Evolutionary conservation across 2,888 invertebrate genomes (phyloP).

Genomic region (Cephus nigrinus): DNA sequence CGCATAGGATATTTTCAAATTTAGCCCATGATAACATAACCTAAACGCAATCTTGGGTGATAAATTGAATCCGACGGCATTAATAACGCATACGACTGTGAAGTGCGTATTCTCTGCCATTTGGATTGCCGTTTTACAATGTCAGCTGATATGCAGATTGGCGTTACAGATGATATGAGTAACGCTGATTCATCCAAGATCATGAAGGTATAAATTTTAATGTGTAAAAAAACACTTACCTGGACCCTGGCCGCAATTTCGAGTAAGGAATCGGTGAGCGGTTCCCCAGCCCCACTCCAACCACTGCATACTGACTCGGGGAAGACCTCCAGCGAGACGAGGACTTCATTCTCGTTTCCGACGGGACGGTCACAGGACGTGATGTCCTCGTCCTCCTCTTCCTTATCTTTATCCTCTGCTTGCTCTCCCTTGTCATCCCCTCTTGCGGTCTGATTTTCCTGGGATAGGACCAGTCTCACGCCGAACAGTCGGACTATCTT

Average conservation of each 20-base stretch:
- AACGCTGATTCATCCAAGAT: not conserved
- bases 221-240: constrained; percentile 28
- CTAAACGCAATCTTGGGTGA: not conserved
- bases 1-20: not conserved
- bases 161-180: not conserved
- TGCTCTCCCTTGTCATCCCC: not conserved
- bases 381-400: constrained; percentile 8
- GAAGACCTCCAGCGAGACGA: constrained; percentile 35
- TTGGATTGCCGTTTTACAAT: not conserved
- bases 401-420: constrained; percentile 13
- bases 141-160: not conserved
- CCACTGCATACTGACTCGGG: constrained; percentile 25
- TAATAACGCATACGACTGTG: not conserved
- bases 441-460: not conserved
- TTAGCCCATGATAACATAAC: not conserved
- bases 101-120: not conserved
- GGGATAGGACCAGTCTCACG: constrained; percentile 23
- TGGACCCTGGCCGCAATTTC: constrained; percentile 40
- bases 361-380: not conserved
- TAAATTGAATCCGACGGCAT: not conserved
- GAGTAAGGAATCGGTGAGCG: constrained; percentile 21
- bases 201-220: not conserved
- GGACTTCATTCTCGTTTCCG: constrained; percentile 33
- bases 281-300: constrained; percentile 21
- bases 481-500: constrained; percentile 34